phyloP scores from a whole-genome alignment of 2,797 vertebrate species.

The Erithacus rubecula region DNA sequence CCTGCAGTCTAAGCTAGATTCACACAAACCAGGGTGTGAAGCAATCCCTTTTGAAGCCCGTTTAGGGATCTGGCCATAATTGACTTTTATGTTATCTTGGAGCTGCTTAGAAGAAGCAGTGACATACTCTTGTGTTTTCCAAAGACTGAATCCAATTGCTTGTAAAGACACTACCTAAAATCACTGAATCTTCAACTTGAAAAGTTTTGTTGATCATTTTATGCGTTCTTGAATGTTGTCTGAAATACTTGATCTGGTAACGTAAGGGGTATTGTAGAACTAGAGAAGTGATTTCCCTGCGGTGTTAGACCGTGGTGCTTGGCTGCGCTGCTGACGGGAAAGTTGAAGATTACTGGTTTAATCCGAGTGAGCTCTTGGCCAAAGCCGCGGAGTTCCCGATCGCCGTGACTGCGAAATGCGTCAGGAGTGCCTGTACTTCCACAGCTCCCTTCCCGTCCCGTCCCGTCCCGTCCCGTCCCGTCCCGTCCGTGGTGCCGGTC shows the following conservation, averaged over 20 bases:
- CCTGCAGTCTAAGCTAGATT: not conserved
- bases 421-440: fast-evolving
- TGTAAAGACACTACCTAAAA: not conserved
- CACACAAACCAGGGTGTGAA: fast-evolving
- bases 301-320: fast-evolving
- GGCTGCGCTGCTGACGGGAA: not conserved
- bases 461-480: not conserved
- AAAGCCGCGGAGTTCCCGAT: not conserved
- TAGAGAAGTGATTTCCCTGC: not conserved
- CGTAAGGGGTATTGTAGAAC: fast-evolving
- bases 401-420: fast-evolving
- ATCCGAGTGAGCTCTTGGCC: not conserved
- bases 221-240: not conserved
- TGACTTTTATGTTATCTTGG: not conserved
- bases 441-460: too few species aligned
- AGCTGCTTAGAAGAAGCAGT: not conserved
- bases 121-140: not conserved
- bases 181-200: not conserved
- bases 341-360: not conserved
- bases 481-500: not conserved
- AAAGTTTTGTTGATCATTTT: not conserved
- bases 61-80: not conserved
- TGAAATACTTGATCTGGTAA: not conserved
- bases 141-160: not conserved
- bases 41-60: not conserved